Evolutionary conservation across 2,888 invertebrate genomes (phyloP).

Genomic region (Lacanobia wlatinum): DNA sequence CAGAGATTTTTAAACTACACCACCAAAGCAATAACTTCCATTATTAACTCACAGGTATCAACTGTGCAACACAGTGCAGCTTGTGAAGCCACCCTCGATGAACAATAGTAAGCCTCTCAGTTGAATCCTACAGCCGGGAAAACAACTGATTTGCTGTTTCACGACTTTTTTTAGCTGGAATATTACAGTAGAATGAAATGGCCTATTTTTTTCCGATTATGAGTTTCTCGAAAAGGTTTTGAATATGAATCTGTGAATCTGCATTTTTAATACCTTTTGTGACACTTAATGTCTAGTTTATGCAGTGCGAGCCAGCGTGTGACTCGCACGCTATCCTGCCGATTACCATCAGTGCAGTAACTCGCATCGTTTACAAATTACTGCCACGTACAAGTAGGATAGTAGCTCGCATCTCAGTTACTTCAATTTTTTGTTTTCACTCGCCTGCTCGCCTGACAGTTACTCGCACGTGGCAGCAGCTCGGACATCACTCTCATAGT

Average conservation of each 20-base stretch:
- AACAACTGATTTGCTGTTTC: conserved; percentile 40
- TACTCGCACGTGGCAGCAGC: no score
- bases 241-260: conserved; percentile 9
- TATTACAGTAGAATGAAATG: conserved; percentile 38
- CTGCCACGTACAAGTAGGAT: no score
- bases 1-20: not conserved
- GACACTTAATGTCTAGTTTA: no score
- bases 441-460: no score
- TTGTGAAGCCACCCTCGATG: conserved; percentile 14
- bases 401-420: no score
- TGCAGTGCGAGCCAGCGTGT: no score
- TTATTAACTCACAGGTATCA: conserved; percentile 10
- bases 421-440: no score
- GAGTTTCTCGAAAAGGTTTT: conserved; percentile 15
- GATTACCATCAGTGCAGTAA: no score
- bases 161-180: conserved; percentile 38
- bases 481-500: no score
- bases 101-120: conserved; percentile 35
- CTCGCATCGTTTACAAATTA: no score
- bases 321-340: no score
- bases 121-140: conserved; percentile 16
- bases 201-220: conserved; percentile 32
- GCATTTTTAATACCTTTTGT: conserved; percentile 1
- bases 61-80: conserved; percentile 21
- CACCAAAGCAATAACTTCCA: not conserved